Evolutionary conservation across 2,888 invertebrate species (phyloP), one percentile per base, ranked within the genome.

Genomic region (Zygaena filipendulae): DNA sequence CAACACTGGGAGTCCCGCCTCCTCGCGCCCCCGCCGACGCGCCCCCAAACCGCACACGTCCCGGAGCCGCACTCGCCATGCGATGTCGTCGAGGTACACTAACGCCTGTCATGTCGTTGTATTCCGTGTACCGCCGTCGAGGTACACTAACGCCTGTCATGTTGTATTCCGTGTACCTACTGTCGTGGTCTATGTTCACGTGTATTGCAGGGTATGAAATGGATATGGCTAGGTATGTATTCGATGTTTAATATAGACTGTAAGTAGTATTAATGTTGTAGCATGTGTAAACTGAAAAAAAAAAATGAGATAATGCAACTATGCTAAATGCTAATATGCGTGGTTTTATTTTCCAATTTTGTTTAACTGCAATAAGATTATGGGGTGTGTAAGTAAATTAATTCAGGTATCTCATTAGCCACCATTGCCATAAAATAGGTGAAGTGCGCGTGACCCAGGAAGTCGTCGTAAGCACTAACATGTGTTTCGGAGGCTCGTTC

Each of bases 1-100:
- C 82, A 72, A 66, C 85, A 79, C 59, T 84, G 69, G 82, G 85
- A 81, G 59, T 70, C 82, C 40, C 72, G 81, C 38, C 82, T 79
- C 55, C 71, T 55, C 53, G 82, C 72, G 47, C 82, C 70, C 36
- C 77, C 64, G 49, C 72, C 61, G 36, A 66, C 63, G 61, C 57
- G 61, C 60, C 56, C 79, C 57, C 61, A 69, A 77, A 56, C 81
- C 75, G 63, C 79, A 61, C 51, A 59, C 69, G 52, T 66, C 75
- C 53, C 81, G 69, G 60, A 58, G 46, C 68, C 58, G 39, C 64
- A 62, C 39, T 57, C 66, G 45, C 66, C 74, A 63, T 72, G 70
- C 70, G 71, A 77, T 43, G 55, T 63, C 66, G 66, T 61, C 70
- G 80, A 80, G 80, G 80, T 80, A 75, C 47, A 52, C 40, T 45